A percentile compares a stretch with the other conserved stretches of the same genome.
These are phyloP conservation scores for Grammomys dolichurus DNA, from an alignment of 2,113 vertebrate genomes.

Conservation along the genomic window DNA sequence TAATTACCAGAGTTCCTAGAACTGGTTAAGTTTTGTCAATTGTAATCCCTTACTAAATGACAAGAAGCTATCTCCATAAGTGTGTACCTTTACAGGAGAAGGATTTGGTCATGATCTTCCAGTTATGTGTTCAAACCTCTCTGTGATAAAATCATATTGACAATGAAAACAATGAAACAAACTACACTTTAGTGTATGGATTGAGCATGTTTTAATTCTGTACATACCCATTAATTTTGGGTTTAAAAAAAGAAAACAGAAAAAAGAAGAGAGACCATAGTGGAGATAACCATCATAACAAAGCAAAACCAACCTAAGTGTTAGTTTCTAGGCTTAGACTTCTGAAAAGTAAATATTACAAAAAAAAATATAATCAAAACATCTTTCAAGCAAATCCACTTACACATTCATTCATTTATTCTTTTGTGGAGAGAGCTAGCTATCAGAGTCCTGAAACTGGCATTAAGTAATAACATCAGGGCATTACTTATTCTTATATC, in stretches of 20 bases:
- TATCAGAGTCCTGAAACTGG: neutral
- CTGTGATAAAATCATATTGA: neutral
- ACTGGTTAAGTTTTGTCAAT: neutral
- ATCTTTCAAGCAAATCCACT: neutral
- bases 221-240: neutral
- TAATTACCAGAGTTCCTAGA: neutral
- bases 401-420: neutral
- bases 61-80: neutral
- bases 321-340: neutral
- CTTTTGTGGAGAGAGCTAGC: neutral
- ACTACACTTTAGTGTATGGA: neutral
- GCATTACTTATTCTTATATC: neutral
- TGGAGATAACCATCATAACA: neutral
- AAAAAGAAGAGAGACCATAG: neutral
- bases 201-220: neutral
- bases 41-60: neutral
- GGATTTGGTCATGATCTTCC: neutral
- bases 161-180: neutral
- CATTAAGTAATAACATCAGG: neutral
- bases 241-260: neutral
- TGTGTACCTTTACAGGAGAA: neutral
- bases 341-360: neutral
- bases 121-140: neutral
- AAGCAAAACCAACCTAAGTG: neutral
- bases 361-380: neutral